Conservation (phyloP, 2,888 invertebrate genomes). For the Heliconius charithonia region DNA sequence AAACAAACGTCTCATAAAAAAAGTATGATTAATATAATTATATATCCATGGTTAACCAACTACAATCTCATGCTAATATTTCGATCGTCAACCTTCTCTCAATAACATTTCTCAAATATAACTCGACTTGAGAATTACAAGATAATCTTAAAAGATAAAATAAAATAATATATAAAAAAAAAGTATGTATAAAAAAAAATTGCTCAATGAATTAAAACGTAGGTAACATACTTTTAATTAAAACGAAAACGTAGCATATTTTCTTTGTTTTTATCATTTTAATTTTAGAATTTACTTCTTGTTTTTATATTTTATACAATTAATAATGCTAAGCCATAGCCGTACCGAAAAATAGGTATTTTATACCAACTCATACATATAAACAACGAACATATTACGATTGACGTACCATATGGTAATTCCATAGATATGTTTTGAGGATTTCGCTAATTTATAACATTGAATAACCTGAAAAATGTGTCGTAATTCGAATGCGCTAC, state of each 20-base stretch:
- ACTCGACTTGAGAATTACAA: too few species aligned
- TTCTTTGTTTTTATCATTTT: background rate
- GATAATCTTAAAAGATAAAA: too few species aligned
- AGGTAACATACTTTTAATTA: too few species aligned
- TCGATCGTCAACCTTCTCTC: too few species aligned
- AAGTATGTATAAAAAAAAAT: too few species aligned
- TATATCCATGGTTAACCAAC: too few species aligned
- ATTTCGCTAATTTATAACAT: constrained; percentile 26
- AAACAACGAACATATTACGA: constrained; percentile 19
- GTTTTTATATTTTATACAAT: background rate
- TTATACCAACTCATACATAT: background rate
- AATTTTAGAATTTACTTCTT: background rate
- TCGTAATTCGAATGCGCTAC: constrained; percentile 38
- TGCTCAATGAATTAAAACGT: too few species aligned
- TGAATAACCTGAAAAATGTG: constrained; percentile 30
- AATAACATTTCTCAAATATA: too few species aligned
- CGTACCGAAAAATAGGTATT: constrained; percentile 10
- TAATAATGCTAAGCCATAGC: background rate
- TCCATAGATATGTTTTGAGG: constrained; percentile 17
- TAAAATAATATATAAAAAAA: too few species aligned
- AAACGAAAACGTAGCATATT: background rate
- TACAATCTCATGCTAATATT: too few species aligned
- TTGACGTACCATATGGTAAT: constrained; percentile 28
- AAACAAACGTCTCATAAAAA: too few species aligned
- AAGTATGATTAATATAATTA: too few species aligned